phyloP scores from a whole-genome alignment of 2,888 invertebrate genomes.

The Epirrhoe tristata region DNA sequence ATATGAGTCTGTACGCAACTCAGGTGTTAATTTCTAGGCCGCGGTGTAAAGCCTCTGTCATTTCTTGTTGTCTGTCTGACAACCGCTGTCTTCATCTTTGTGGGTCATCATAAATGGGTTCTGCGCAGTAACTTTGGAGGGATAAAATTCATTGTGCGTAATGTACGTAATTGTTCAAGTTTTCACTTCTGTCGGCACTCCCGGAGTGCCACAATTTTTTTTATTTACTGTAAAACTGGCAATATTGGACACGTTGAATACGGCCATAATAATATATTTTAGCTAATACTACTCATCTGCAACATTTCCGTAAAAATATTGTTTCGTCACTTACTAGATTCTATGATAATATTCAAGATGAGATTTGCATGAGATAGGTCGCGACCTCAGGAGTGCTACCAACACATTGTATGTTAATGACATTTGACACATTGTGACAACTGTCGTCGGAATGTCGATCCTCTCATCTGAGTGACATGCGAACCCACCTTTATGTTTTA shows the following conservation, averaged over 20 bases:
- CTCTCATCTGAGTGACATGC: slow-evolving; percentile 42
- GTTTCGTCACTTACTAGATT: slow-evolving; percentile 30
- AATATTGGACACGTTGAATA: slow-evolving; percentile 31
- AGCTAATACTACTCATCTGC: slow-evolving; percentile 9
- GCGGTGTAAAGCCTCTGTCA: too few species aligned
- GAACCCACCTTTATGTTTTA: slow-evolving; percentile 36
- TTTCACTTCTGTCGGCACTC: too few species aligned
- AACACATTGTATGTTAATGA: slow-evolving; percentile 81
- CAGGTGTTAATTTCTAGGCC: too few species aligned
- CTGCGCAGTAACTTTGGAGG: too few species aligned
- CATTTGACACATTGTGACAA: slow-evolving; percentile 51
- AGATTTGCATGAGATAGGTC: slow-evolving; percentile 50
- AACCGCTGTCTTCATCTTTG: too few species aligned
- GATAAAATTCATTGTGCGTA: too few species aligned
- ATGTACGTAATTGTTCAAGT: too few species aligned
- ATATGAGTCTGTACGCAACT: too few species aligned
- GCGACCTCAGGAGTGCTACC: slow-evolving; percentile 70
- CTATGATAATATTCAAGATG: too few species aligned
- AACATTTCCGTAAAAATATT: slow-evolving; percentile 28
- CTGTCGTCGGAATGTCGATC: slow-evolving; percentile 52
- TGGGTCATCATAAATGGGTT: too few species aligned
- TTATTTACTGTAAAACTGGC: slow-evolving; percentile 17
- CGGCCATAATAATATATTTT: slow-evolving; percentile 20
- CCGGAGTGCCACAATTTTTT: too few species aligned
- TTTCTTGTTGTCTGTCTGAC: too few species aligned